Evolutionary conservation across 2,888 invertebrate species (phyloP).

Genomic region (Cremastobaeus sp.): DNA sequence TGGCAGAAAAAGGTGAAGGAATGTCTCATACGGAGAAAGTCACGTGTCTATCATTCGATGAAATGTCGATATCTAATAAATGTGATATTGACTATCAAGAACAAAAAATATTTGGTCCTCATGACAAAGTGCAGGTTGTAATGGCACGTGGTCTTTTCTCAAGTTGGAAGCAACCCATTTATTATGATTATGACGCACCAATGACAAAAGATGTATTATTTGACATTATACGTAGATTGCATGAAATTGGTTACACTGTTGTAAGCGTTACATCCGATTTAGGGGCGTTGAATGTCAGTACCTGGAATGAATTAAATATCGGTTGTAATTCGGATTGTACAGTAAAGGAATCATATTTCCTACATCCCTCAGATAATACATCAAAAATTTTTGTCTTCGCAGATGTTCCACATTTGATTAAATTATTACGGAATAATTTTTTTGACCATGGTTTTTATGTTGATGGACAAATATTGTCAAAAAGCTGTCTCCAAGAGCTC

Average conservation of each 20-base stretch:
- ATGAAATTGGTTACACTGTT: conserved; percentile 34
- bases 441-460: no score
- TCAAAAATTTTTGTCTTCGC: no score
- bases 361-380: conserved; percentile 4
- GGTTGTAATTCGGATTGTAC: conserved; percentile 27
- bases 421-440: conserved; percentile 24
- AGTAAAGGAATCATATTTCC: no score
- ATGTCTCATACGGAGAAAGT: no score
- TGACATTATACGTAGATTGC: conserved; percentile 24
- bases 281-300: conserved; percentile 6
- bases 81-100: no score
- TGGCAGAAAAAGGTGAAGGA: no score
- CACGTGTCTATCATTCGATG: no score
- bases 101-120: no score
- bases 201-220: conserved; percentile 43
- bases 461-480: no score
- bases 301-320: conserved; percentile 8
- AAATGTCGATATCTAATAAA: no score
- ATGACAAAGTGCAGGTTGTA: no score
- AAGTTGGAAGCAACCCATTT: conserved; percentile 52
- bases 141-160: conserved; percentile 32
- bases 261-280: conserved; percentile 42
- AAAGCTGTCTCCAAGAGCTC: no score
- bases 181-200: conserved; percentile 39
- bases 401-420: conserved; percentile 35